These are phyloP conservation scores for Macrobrachium rosenbergii DNA, from an alignment of 1,140 invertebrate species.

Conservation along the genomic window DNA sequence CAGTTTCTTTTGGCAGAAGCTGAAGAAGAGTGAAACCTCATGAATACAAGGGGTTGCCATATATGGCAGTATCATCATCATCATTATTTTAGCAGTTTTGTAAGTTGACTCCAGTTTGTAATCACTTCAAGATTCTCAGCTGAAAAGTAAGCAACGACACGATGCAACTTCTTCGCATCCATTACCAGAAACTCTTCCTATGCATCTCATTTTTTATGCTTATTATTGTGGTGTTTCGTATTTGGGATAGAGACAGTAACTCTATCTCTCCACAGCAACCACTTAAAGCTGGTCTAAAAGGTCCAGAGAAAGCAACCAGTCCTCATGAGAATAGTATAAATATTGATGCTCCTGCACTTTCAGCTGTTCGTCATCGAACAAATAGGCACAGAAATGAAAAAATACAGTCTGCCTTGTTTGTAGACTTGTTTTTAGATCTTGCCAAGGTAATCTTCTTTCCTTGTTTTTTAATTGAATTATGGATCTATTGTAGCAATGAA, in stretches of 20 bases:
- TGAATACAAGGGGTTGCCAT: too few relatives aligned
- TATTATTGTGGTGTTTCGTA: slow-evolving; percentile 47
- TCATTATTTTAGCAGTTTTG: too few relatives aligned
- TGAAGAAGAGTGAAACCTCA: too few relatives aligned
- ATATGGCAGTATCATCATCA: too few relatives aligned
- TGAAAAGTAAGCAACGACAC: background rate
- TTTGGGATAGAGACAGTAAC: slow-evolving; percentile 41
- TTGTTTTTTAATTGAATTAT: background rate
- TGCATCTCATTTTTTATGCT: slow-evolving; percentile 51
- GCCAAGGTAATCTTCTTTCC: slow-evolving; percentile 28
- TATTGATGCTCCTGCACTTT: slow-evolving; percentile 42
- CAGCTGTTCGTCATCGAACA: slow-evolving; percentile 6
- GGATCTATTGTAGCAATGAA: too few relatives aligned
- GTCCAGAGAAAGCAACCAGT: background rate
- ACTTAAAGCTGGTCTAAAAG: background rate
- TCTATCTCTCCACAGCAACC: background rate
- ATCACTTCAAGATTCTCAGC: too few relatives aligned
- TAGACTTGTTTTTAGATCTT: slow-evolving; percentile 49
- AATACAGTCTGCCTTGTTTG: slow-evolving; percentile 15
- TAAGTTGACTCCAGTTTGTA: too few relatives aligned
- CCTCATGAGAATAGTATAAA: slow-evolving; percentile 44
- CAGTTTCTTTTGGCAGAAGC: too few relatives aligned
- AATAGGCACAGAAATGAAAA: slow-evolving; percentile 17
- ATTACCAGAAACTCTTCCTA: slow-evolving; percentile 56
- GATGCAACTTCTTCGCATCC: slow-evolving; percentile 56